Evolutionary conservation across 2,888 invertebrate genomes (phyloP).

Genomic region (Vesta saturnalis): DNA sequence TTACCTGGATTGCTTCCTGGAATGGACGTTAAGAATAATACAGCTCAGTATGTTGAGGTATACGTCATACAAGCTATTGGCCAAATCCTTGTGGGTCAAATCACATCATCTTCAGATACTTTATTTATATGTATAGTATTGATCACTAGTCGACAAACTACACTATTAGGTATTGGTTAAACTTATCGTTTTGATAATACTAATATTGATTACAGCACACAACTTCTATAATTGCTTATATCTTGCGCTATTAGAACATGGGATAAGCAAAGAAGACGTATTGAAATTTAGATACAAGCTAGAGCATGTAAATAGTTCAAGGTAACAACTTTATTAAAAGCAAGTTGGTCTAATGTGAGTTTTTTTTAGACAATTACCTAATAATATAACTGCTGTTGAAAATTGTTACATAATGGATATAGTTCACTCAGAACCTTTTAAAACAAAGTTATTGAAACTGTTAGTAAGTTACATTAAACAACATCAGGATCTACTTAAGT

Average conservation of each 20-base stretch:
- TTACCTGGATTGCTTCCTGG: slow-evolving; percentile 19
- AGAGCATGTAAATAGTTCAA: neutral
- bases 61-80: slow-evolving; percentile 12
- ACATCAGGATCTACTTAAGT: slow-evolving; percentile 22
- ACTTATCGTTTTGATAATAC: neutral
- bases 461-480: slow-evolving; percentile 22
- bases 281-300: neutral
- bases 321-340: neutral
- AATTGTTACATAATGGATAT: neutral
- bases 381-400: neutral
- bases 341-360: neutral
- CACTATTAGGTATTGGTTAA: slow-evolving; percentile 23
- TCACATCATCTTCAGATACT: slow-evolving; percentile 12
- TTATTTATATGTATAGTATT: slow-evolving; percentile 18
- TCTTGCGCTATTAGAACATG: slow-evolving; percentile 4
- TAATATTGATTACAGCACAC: slow-evolving; percentile 5
- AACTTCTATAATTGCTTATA: slow-evolving; percentile 23
- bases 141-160: slow-evolving; percentile 17
- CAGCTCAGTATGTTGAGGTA: neutral
- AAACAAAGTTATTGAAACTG: slow-evolving; percentile 8
- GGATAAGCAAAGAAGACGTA: neutral
- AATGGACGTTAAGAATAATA: neutral
- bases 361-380: neutral
- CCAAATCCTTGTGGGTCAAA: slow-evolving; percentile 2
- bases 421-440: slow-evolving; percentile 4